phyloP scores from a whole-genome alignment of 2,797 vertebrate genomes.

The Bufotes viridis region DNA sequence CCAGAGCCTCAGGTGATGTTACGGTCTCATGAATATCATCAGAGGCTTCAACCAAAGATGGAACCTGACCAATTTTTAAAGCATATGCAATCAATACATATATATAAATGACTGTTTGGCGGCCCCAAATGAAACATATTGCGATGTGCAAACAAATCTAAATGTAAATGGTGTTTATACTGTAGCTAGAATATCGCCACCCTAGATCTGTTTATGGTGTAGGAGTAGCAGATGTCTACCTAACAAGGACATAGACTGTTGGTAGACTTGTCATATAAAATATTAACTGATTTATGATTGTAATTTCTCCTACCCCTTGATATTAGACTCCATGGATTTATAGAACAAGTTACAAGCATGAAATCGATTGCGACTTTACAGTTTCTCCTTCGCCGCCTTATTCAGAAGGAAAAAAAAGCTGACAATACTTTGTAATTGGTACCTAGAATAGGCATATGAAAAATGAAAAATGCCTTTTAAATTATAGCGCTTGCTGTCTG shows the following conservation, averaged over 20 bases:
- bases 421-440: slow-evolving; percentile 62
- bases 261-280: slow-evolving; percentile 63
- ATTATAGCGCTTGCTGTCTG: slow-evolving; percentile 56
- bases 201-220: slow-evolving; percentile 14
- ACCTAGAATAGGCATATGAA: slow-evolving; percentile 59
- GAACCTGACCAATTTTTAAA: slow-evolving; percentile 17
- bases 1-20: slow-evolving; percentile 45
- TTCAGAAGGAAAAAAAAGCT: slow-evolving; percentile 46
- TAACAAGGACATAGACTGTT: slow-evolving; percentile 58
- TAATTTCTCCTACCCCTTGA: slow-evolving; percentile 59
- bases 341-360: slow-evolving; percentile 63
- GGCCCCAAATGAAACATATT: slow-evolving; percentile 39
- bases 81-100: slow-evolving; percentile 50
- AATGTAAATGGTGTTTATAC: slow-evolving; percentile 52
- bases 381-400: slow-evolving; percentile 57
- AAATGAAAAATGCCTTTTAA: slow-evolving; percentile 60
- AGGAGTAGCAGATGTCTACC: slow-evolving; percentile 39
- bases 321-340: slow-evolving; percentile 61
- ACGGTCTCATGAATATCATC: slow-evolving; percentile 53
- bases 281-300: slow-evolving; percentile 62
- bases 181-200: slow-evolving; percentile 35
- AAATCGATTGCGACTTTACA: slow-evolving; percentile 60
- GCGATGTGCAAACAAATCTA: slow-evolving; percentile 46
- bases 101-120: slow-evolving; percentile 47
- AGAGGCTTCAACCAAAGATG: slow-evolving; percentile 46